phyloP scores from a whole-genome alignment of 2,113 vertebrate genomes.

The Platichthys flesus region DNA sequence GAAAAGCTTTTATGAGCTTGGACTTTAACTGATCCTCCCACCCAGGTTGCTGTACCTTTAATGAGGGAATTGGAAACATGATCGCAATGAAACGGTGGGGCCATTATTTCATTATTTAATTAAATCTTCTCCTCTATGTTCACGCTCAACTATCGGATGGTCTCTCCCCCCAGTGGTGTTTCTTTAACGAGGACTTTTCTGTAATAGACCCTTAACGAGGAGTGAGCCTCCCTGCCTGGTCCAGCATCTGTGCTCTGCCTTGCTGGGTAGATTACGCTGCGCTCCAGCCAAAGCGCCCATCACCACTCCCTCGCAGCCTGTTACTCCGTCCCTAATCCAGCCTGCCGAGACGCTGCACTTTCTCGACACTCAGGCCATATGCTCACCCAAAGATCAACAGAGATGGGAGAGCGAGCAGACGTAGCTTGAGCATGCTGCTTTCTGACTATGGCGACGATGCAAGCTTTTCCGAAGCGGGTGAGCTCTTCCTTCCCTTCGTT shows the following conservation, averaged over 20 bases:
- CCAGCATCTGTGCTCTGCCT: conserved; percentile 79
- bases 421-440: conserved; percentile 59
- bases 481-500: conserved; percentile 32
- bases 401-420: conserved; percentile 58
- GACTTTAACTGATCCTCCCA: conserved; percentile 24
- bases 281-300: conserved; percentile 73
- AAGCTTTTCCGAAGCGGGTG: conserved; percentile 41
- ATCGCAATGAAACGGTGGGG: conserved; percentile 32
- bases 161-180: conserved; percentile 65
- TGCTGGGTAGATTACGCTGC: conserved; percentile 73
- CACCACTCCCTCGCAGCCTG: conserved; percentile 77
- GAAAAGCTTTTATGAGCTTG: not conserved
- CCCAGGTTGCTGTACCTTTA: conserved; percentile 27
- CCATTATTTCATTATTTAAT: conserved; percentile 62
- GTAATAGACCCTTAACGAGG: conserved; percentile 79
- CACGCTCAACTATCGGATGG: conserved; percentile 47
- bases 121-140: conserved; percentile 44
- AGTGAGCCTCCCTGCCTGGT: conserved; percentile 76
- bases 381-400: conserved; percentile 78
- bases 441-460: conserved; percentile 52
- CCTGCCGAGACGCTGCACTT: conserved; percentile 72
- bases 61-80: conserved; percentile 45
- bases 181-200: conserved; percentile 74
- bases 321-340: conserved; percentile 77
- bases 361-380: conserved; percentile 77